These are phyloP conservation scores for Oreonectes daqikongensis DNA, from an alignment of 2,797 vertebrate species.

Conservation along the genomic window DNA sequence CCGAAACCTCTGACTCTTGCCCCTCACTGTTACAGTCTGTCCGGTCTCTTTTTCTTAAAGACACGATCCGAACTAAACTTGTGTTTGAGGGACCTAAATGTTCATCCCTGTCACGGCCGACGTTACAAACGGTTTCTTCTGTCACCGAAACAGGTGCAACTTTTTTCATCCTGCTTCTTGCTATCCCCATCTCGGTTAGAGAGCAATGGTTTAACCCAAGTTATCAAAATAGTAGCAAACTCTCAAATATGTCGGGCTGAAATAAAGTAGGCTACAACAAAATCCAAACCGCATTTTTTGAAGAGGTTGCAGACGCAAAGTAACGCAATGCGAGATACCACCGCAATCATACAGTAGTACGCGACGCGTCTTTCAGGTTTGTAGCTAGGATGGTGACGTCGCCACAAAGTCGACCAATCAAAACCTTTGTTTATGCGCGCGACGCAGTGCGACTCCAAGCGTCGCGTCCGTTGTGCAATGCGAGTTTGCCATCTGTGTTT, in stretches of 20 bases:
- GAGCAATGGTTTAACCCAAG: not conserved
- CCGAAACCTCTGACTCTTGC: constrained; percentile 64
- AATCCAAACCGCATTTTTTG: not conserved
- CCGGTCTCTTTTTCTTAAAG: constrained; percentile 56
- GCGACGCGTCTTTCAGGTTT: not conserved
- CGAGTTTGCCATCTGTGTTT: constrained; percentile 18
- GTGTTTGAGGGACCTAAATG: constrained; percentile 54
- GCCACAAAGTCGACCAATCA: not conserved
- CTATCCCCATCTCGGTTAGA: constrained; percentile 70
- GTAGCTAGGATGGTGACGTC: constrained; percentile 5
- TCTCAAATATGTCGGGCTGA: not conserved
- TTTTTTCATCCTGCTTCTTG: constrained; percentile 73
- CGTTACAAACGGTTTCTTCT: constrained; percentile 56
- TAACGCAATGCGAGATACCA: not conserved
- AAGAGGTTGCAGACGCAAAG: not conserved
- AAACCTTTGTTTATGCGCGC: no score
- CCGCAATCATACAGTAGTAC: not conserved
- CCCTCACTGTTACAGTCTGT: constrained; percentile 66
- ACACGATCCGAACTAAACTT: constrained; percentile 42
- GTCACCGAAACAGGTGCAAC: constrained; percentile 71
- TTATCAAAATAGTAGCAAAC: not conserved
- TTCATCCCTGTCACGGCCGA: constrained; percentile 15
- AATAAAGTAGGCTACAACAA: not conserved
- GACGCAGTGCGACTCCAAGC: not conserved
- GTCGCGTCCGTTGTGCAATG: constrained; percentile 4